Percentiles rank a stretch among this genome's conserved stretches.
These are phyloP conservation scores for Phallusia fumigata DNA, from an alignment of 23 tunicate genomes.

Conservation along the genomic window DNA sequence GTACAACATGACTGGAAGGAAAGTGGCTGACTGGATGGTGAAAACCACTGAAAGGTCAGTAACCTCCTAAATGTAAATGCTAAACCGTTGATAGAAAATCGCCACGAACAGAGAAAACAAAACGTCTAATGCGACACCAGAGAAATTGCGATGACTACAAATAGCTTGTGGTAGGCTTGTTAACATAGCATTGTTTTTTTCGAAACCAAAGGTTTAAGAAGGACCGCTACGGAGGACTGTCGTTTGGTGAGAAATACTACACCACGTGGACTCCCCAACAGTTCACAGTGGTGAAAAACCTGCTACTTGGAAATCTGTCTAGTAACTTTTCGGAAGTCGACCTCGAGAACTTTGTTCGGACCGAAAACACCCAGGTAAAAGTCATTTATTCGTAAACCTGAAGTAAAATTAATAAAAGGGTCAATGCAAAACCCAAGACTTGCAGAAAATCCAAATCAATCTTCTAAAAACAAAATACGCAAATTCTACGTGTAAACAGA, in stretches of 20 bases:
- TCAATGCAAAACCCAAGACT: too few relatives aligned
- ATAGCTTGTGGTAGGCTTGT: not conserved
- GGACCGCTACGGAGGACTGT: slow-evolving; percentile 1
- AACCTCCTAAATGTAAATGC: too few relatives aligned
- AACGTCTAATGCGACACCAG: too few relatives aligned
- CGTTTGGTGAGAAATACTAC: slow-evolving; percentile 11
- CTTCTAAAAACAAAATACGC: too few relatives aligned
- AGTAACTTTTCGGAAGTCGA: not conserved
- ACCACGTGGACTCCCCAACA: not conserved
- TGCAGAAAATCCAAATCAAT: too few relatives aligned
- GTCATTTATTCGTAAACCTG: too few relatives aligned
- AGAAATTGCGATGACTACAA: too few relatives aligned
- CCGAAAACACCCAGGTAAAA: slow-evolving; percentile 16
- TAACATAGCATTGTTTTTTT: not conserved
- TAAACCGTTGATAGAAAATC: too few relatives aligned
- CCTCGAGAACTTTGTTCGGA: not conserved
- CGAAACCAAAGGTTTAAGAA: not conserved
- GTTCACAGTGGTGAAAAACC: not conserved
- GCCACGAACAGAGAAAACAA: too few relatives aligned
- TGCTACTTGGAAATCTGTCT: not conserved
- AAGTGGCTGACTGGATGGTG: slow-evolving; percentile 89
- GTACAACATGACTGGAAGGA: slow-evolving; percentile 87
- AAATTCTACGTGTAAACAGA: too few relatives aligned
- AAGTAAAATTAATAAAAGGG: too few relatives aligned
- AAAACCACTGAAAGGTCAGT: slow-evolving; percentile 78